Evolutionary conservation across 2,797 vertebrate genomes (phyloP).

Genomic region (Crocodylus rhombifer): DNA sequence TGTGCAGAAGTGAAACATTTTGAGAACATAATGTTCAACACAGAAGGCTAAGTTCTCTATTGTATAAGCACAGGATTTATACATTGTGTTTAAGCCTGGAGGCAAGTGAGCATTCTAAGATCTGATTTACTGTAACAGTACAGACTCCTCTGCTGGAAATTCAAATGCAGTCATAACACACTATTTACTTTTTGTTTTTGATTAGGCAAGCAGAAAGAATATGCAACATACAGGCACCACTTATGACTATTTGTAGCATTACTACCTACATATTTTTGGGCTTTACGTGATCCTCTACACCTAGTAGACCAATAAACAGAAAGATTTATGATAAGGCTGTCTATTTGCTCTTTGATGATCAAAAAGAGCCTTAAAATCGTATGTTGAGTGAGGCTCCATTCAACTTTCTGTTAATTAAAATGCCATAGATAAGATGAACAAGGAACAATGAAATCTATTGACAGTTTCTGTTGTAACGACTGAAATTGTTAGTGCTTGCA

Average conservation of each 20-base stretch:
- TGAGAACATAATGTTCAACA: slow-evolving; percentile 39
- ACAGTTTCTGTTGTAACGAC: background rate
- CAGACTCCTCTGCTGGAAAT: background rate
- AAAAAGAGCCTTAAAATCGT: background rate
- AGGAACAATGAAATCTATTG: background rate
- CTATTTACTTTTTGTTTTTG: background rate
- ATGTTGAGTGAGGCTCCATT: background rate
- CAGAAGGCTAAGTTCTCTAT: slow-evolving; percentile 21
- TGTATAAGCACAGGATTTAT: background rate
- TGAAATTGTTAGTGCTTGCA: background rate
- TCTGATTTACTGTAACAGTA: slow-evolving; percentile 5
- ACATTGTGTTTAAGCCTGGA: slow-evolving; percentile 3
- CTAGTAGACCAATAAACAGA: background rate
- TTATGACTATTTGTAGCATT: background rate
- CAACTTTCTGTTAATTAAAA: background rate
- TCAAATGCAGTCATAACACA: background rate
- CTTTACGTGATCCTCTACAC: background rate
- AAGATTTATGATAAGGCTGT: background rate
- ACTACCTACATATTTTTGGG: background rate
- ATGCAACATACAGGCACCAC: background rate
- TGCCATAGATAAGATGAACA: background rate
- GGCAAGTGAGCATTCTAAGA: background rate
- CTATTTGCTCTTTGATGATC: background rate
- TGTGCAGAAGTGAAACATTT: slow-evolving; percentile 43
- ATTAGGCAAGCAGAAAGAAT: slow-evolving; percentile 17